Evolutionary conservation across 2,113 vertebrate genomes (phyloP).

Genomic region (Toxotes chatareus): DNA sequence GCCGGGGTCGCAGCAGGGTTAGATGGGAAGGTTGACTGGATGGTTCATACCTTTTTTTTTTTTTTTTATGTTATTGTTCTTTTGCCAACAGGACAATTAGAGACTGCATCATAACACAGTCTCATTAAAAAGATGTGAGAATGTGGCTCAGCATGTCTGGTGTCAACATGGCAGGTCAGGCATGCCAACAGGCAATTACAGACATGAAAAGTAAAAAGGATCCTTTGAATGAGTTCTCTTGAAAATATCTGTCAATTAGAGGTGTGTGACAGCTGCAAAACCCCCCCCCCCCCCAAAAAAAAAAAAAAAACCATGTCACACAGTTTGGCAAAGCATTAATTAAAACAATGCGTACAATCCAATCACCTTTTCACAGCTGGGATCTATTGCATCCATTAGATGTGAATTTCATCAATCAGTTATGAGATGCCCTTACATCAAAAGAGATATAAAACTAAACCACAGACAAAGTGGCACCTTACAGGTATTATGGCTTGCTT

Average conservation of each 20-base stretch:
- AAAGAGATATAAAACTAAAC: conserved; percentile 52
- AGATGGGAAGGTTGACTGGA: conserved; percentile 40
- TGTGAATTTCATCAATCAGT: conserved; percentile 31
- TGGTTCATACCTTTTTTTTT: conserved; percentile 36
- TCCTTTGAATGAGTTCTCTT: conserved; percentile 22
- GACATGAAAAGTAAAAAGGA: conserved; percentile 43
- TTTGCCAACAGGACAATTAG: conserved; percentile 62
- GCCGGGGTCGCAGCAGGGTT: conserved; percentile 58
- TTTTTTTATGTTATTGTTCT: conserved; percentile 40
- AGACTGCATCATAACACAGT: conserved; percentile 56
- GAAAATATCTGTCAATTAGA: conserved; percentile 46
- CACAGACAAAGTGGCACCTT: conserved; percentile 51
- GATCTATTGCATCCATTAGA: conserved; percentile 35
- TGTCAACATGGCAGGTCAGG: conserved; percentile 59
- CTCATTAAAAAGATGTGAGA: conserved; percentile 67
- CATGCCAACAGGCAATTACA: conserved; percentile 63
- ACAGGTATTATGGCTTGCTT: conserved; percentile 47
- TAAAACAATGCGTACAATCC: conserved; percentile 20
- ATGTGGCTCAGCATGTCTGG: conserved; percentile 16
- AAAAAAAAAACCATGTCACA: conserved; percentile 11
- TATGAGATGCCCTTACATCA: conserved; percentile 24
- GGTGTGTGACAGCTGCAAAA: conserved; percentile 6
- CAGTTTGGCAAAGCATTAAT: conserved; percentile 40
- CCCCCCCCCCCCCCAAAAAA: no score
- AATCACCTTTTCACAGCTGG: conserved; percentile 10